phyloP scores from a whole-genome alignment of 1,140 invertebrate genomes.

The Lordiphosa clarofinis region DNA sequence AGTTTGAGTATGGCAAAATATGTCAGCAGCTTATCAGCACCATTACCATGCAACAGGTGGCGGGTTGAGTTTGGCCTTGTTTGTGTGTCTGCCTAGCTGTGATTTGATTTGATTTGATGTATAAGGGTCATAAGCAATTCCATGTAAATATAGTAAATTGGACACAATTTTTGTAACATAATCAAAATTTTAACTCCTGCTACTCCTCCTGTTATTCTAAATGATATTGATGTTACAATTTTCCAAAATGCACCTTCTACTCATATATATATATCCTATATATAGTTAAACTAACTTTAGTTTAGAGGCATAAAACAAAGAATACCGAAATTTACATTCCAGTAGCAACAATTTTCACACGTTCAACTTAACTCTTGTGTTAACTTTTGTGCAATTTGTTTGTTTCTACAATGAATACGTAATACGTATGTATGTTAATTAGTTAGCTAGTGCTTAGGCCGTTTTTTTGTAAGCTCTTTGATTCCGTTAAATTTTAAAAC shows the following conservation, averaged over 20 bases:
- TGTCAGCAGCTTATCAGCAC: constrained; percentile 94
- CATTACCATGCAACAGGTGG: constrained; percentile 85
- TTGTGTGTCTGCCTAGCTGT: constrained; percentile 72
- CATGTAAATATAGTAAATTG: neutral
- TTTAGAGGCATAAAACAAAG: constrained; percentile 33
- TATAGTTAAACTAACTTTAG: constrained; percentile 22
- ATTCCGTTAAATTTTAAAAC: constrained; percentile 60
- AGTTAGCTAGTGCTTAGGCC: constrained; percentile 53
- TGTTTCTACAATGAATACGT: constrained; percentile 40
- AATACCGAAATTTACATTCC: constrained; percentile 49
- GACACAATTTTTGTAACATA: constrained; percentile 32
- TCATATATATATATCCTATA: constrained; percentile 10
- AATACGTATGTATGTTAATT: constrained; percentile 16
- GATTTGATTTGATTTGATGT: constrained; percentile 52
- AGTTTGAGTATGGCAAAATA: constrained; percentile 92
- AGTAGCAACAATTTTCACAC: constrained; percentile 64
- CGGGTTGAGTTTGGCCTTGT: constrained; percentile 36
- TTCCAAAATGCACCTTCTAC: constrained; percentile 20
- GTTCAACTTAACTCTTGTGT: constrained; percentile 27
- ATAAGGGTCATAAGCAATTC: constrained; percentile 17
- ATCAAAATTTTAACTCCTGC: constrained; percentile 40
- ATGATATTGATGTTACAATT: constrained; percentile 5
- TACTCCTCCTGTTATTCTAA: neutral
- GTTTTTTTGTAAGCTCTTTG: constrained; percentile 59
- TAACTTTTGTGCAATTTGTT: constrained; percentile 44